Evolutionary conservation across 2,113 vertebrate genomes (phyloP), one percentile per base, ranked within the genome.

Genomic region (Sardina pilchardus): DNA sequence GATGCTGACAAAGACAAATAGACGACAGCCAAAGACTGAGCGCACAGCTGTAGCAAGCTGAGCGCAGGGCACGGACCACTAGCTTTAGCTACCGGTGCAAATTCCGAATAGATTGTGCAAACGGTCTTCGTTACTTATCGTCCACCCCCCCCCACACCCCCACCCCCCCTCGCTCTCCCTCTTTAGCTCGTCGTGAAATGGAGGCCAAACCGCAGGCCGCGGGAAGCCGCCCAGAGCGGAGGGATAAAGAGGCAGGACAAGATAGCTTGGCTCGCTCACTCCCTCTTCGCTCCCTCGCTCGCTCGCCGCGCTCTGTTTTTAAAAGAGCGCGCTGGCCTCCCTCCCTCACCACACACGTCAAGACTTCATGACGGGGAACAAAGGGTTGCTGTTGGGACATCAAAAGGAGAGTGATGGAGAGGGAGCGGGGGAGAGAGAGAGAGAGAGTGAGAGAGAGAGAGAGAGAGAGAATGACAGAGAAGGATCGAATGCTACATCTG

Each of bases 121-220:
- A n/a, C n/a, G n/a, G 8, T 7, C 4, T 67, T 50, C 85, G 63
- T 71, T 82, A 80, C 45, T 16, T 82, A 30, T 36, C 24, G 34
- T 1, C 42, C 30, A 81, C 42, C 67, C 83, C 42, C 71, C 56
- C 78, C 34, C 81, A 67, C 43, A 39, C 43, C 21, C 80, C 36
- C 56, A 43, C 7, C 42, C 39, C 63, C 44, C 81, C 93, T 91
- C 89, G 89, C 91, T 91, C 90, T 91, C 86, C 90, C 91, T 92
- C 89, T 93, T 92, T 91, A 91, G 88, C 88, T 92, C 85, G 44
- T 48, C 48, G 39, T 43, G 90, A 93, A 93, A 93, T 91, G 92
- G 90, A 90, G 63, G 83, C 63, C 84, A 92, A 92, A 93, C 92
- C 92, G 90, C 92, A 92, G 90, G 90, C 87, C 89, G 91, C 89